Base-by-base conservation (phyloP, 2,888 invertebrate genomes). In the Pegoplata infirma region DNA sequence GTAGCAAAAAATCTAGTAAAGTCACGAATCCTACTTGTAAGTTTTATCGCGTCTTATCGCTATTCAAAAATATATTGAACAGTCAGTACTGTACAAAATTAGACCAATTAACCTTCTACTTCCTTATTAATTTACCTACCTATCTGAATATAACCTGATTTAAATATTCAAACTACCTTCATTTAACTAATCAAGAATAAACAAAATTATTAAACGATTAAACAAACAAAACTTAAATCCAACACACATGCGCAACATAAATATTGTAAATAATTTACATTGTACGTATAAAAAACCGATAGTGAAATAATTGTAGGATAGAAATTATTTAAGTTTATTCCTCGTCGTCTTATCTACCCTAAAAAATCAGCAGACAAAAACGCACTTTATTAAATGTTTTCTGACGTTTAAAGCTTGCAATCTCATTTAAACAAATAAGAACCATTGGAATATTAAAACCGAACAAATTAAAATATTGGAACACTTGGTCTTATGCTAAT, bases 401-500 rank as follows among this genome's bases (percentile, higher is more conserved):
- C n/a, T 66, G 49, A 66, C 58, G 53, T 67, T 46, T 51, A 44
- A 59, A 53, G n/a, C 73, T 51, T 67, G 66, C 66, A 67, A 59
- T 53, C 73, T 67, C 10, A 32, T 32, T 12, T 59, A 21, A 5
- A 73, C 51, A 66, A 64, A 58, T 58, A 58, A n/a, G n/a, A n/a
- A 32, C 36, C 51, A 58, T 40, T 46, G 14, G n/a, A 32, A 53
- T n/a, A 51, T 10, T 16, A 6, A 21, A 47, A 61, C 23, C 46
- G 6, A 67, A n/a, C n/a, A 55, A 61, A 71, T 71, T 64, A 49
- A 58, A 67, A 58, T 66, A 74, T 36, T 68, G 68, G 64, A 78
- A 78, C 78, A 74, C 78, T 78, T 78, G 78, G 78, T 74, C 73
- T 78, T 74, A 73, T 73, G 78, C 69, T 78, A 78, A 78, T 78